These are phyloP conservation scores for Diplogasteroides magnus DNA, from an alignment of 1,140 invertebrate genomes.

Conservation along the genomic window DNA sequence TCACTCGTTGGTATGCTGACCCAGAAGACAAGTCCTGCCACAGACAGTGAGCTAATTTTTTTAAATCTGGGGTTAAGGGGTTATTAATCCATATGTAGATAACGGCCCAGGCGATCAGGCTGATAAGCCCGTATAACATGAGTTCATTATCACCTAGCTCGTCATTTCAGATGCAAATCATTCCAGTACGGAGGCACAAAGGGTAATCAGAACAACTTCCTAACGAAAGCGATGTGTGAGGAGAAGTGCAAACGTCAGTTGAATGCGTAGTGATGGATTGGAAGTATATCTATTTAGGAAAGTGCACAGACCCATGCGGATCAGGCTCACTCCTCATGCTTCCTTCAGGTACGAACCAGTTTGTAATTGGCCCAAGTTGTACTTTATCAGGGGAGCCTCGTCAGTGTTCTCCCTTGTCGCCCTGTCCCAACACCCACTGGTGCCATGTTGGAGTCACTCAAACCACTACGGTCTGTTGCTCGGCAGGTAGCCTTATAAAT, in stretches of 20 bases:
- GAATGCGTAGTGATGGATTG: background rate
- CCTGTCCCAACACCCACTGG: conserved; percentile 49
- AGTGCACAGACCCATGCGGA: conserved; percentile 48
- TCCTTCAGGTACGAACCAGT: background rate
- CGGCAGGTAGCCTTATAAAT: conserved; percentile 25
- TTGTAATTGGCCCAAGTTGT: background rate
- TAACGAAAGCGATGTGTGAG: conserved; percentile 37
- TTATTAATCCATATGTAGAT: no score
- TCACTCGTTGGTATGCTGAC: conserved; percentile 54
- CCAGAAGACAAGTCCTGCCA: conserved; percentile 44
- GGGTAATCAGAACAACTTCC: conserved; percentile 47
- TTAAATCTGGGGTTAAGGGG: background rate
- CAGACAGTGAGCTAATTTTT: conserved; percentile 21
- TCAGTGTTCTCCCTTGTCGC: conserved; percentile 40
- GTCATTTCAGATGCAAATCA: conserved; percentile 35
- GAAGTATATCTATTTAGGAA: conserved; percentile 21
- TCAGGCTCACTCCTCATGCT: conserved; percentile 42
- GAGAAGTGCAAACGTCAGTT: conserved; percentile 29
- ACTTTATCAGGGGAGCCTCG: conserved; percentile 39
- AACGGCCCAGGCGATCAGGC: no score
- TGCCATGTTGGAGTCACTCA: conserved; percentile 47
- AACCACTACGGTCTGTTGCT: conserved; percentile 54
- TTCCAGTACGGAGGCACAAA: conserved; percentile 45
- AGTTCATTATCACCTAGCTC: background rate
- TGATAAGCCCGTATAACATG: background rate